Base-by-base conservation (phyloP, 2,113 vertebrate species). In the Glaucidium brasilianum region DNA sequence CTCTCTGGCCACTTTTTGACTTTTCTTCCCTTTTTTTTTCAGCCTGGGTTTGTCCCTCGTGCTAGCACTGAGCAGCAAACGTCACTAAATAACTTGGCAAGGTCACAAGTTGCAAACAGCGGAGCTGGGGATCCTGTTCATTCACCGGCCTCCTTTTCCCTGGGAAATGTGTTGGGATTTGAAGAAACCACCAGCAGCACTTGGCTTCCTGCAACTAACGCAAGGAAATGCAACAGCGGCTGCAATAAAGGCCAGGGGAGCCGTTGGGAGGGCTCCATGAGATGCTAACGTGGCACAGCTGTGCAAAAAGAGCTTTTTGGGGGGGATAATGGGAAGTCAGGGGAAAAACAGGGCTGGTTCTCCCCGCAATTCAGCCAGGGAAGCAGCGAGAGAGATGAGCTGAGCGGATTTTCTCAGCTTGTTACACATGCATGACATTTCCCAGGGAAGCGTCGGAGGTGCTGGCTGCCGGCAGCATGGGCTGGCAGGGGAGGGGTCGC, bases 401-500 rank as follows among this genome's bases (percentile, higher is more conserved):
- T 7, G 67, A 49, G 67, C 4, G 2, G 22, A 10, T 20, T 58
- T 37, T 66, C 72, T 27, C 50, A 10, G 13, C 47, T 79, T 9
- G 1, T 63, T 64, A 17, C 22, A 39, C n/a, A 43, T 6, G 41
- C 21, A 0, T 11, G 41, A 20, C 4, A 3, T 80, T 73, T 50
- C 29, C 67, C 20, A 4, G 58, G 66, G 41, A 30, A 26, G 62
- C 8, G 1, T 45, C 4, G 52, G 27, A 55, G 21, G 58, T 15
- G 34, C 9, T 13, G 58, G 34, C n/a, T 59, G 58, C 63, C 20
- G 3, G 62, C 37, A 22, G 20, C 11, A 49, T 5, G 1, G 60
- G 45, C 50, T 45, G 53, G 50, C 35, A 19, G 78, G 35, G 34
- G 18, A 41, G 0, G 4, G 11, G 19, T 15, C 0, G 0, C 0